Evolutionary conservation across 2,888 invertebrate species (phyloP), one percentile per base, ranked within the genome.

Genomic region (Heliconius erato): DNA sequence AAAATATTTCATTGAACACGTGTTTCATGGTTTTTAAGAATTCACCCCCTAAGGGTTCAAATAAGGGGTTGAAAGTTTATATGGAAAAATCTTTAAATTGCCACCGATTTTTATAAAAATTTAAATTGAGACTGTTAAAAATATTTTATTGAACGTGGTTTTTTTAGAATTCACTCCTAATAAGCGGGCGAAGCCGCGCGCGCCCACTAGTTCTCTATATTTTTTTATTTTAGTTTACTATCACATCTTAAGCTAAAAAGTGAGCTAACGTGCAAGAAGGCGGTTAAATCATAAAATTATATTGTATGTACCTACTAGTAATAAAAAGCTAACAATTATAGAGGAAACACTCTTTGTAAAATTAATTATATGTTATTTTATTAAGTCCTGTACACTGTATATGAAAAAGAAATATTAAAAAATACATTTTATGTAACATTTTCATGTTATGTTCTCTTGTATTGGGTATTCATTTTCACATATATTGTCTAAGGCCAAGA

Each of bases 291-390:
- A 40, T 72, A 72, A 44, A 44, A 26, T n/a, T 44, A 26, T 72
- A 14, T 44, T 44, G 26, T 72, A 16, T 26, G n/a, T 26, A 72
- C 11, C 40, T 40, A 40, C 44, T 26, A 0, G 71, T 44, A 72
- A 72, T 72, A 44, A 44, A 72, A 72, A 72, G 7, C n/a, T 40
- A 71, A 72, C 44, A 72, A 44, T 72, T 72, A 72, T n/a, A 14
- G 14, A 40, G 40, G 16, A 67, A 6, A 67, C 16, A 67, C 12
- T 11, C n/a, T 40, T 5, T 6, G 71, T 71, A 71, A 71, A 40
- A 40, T n/a, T 71, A 40, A n/a, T 40, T 71, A 40, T 40, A 40
- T n/a, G n/a, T 40, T n/a, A 40, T 71, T 12, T 6, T 40, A n/a
- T 71, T 71, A 40, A 69, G 19, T 23, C 23, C n/a, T 12, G 0